Conservation (phyloP, 1,140 invertebrate genomes). For the Lepidurus apus region DNA sequence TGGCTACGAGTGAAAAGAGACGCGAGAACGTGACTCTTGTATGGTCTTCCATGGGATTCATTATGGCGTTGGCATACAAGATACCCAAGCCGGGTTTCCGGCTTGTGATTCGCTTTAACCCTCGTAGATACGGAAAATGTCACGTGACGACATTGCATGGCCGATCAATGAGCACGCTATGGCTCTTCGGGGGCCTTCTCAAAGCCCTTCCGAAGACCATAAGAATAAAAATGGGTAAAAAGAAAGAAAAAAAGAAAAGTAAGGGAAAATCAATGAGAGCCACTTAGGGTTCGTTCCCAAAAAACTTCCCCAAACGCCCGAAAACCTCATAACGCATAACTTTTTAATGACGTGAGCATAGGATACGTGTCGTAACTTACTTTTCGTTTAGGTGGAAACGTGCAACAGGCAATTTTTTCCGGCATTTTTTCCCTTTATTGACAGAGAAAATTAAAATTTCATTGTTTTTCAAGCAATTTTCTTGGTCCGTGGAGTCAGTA, state of each 20-base stretch:
- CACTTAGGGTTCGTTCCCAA: background rate
- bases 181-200: background rate
- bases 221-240: background rate
- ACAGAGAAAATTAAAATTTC: background rate
- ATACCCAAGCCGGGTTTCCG: background rate
- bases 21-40: background rate
- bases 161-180: slow-evolving; percentile 17
- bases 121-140: background rate
- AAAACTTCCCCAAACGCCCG: background rate
- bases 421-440: background rate
- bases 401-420: background rate
- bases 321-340: slow-evolving; percentile 14
- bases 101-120: slow-evolving; percentile 1
- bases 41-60: background rate
- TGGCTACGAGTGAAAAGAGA: background rate
- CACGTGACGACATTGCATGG: slow-evolving; percentile 2
- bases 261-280: slow-evolving; percentile 11
- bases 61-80: background rate
- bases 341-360: background rate
- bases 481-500: background rate
- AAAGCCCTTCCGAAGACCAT: background rate
- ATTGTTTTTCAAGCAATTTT: too few species aligned
- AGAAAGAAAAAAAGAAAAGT: background rate
- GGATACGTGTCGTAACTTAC: background rate
- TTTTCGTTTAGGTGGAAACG: background rate